Conservation (phyloP, 1,140 invertebrate species). For the Drosophila orena region DNA sequence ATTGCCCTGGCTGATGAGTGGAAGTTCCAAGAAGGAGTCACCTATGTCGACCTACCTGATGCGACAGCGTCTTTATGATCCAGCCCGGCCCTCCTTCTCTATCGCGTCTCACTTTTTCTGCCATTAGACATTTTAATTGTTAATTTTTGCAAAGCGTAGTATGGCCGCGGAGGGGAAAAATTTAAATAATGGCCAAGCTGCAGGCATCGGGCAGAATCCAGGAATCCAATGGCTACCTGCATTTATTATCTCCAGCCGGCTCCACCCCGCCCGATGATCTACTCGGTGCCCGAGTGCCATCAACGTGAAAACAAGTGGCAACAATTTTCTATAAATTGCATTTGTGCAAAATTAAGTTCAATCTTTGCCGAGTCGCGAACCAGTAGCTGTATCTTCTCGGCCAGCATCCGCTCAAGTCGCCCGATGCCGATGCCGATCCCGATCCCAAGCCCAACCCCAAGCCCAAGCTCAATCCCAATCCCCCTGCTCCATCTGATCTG, state of each 20-base stretch:
- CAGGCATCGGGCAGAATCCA: constrained; percentile 49
- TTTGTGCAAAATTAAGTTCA: constrained; percentile 83
- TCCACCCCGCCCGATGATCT: background rate
- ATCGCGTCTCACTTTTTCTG: constrained; percentile 27
- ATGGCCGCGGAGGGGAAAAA: constrained; percentile 27
- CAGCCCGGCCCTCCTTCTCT: constrained; percentile 3
- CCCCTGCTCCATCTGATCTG: constrained; percentile 19
- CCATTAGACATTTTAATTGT: constrained; percentile 83
- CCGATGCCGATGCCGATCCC: background rate
- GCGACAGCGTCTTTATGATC: constrained; percentile 51
- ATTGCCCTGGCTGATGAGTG: constrained; percentile 57
- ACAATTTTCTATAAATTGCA: constrained; percentile 83
- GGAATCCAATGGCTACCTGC: constrained; percentile 66
- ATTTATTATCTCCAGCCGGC: constrained; percentile 61
- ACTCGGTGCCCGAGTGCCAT: constrained; percentile 57
- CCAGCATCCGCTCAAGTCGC: constrained; percentile 49
- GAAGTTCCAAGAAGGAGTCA: constrained; percentile 64
- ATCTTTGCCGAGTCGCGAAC: constrained; percentile 69
- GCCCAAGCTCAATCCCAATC: background rate
- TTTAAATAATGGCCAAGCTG: constrained; percentile 79
- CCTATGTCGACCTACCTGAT: constrained; percentile 44
- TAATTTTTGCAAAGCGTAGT: constrained; percentile 62
- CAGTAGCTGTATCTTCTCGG: constrained; percentile 54
- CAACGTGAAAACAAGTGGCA: constrained; percentile 83
- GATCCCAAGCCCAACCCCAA: background rate